A percentile compares a stretch with the other conserved stretches of the same genome.
Conservation (phyloP, 2,797 vertebrate species). For the Cetoscarus ocellatus region DNA sequence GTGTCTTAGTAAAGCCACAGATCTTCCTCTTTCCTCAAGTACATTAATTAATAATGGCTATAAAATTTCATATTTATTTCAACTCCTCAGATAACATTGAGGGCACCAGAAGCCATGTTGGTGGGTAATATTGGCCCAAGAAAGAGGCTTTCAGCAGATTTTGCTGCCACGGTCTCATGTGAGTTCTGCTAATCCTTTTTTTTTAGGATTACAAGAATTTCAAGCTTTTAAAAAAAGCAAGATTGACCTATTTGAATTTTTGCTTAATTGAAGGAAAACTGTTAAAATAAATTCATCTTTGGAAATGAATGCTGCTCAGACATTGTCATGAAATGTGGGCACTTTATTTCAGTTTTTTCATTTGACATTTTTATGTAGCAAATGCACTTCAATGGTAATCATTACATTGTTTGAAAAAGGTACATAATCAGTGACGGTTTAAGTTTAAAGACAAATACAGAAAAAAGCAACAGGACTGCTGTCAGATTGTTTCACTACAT, state of each 20-base stretch:
- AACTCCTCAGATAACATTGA: constrained; percentile 24
- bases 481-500: constrained; percentile 71
- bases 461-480: constrained; percentile 73
- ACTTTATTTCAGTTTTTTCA: constrained; percentile 77
- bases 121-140: constrained; percentile 18
- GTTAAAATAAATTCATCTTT: background rate
- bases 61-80: constrained; percentile 13
- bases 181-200: constrained; percentile 37
- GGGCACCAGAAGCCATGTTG: constrained; percentile 7
- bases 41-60: background rate
- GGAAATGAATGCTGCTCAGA: constrained; percentile 17
- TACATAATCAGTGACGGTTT: constrained; percentile 61
- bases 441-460: constrained; percentile 65
- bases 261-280: constrained; percentile 6
- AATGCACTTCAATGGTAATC: constrained; percentile 76
- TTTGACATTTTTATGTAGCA: constrained; percentile 78
- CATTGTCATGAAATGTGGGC: constrained; percentile 75
- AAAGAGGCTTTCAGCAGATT: constrained; percentile 17
- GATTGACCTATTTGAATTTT: background rate
- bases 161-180: constrained; percentile 15
- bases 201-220: constrained; percentile 32
- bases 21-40: background rate
- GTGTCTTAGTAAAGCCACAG: no score
- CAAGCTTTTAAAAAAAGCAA: constrained; percentile 15
- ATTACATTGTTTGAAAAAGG: constrained; percentile 76